A percentile compares a stretch with the other conserved stretches of the same genome.
These are phyloP conservation scores for Patella pellucida DNA, from an alignment of 2,888 invertebrate genomes.

Conservation along the genomic window DNA sequence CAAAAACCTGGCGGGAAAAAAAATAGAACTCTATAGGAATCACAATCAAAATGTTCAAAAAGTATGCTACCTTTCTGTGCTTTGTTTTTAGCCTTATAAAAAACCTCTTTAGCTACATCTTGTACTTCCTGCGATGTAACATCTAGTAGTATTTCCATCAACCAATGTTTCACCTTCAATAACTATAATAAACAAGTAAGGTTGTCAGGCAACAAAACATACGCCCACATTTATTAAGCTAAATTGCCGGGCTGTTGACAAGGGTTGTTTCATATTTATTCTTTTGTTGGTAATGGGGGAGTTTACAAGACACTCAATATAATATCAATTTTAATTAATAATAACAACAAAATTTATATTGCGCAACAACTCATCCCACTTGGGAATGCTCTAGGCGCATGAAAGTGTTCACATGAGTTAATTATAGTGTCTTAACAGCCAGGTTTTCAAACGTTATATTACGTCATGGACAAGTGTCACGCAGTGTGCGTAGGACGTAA, in stretches of 20 bases:
- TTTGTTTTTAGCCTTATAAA: conserved; percentile 77
- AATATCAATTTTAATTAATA: too few relatives aligned
- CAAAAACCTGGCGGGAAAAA: not conserved
- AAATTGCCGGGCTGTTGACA: not conserved
- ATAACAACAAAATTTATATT: too few relatives aligned
- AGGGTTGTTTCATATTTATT: not conserved
- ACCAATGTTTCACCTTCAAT: conserved; percentile 86
- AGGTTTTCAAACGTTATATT: too few relatives aligned
- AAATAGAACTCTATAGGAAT: not conserved
- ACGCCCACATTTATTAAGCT: not conserved
- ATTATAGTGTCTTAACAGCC: too few relatives aligned
- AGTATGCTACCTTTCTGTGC: conserved; percentile 65
- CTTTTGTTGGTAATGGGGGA: not conserved
- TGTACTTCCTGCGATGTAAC: conserved; percentile 93
- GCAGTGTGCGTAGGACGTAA: too few relatives aligned
- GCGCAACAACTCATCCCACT: too few relatives aligned
- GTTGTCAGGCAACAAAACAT: too few relatives aligned
- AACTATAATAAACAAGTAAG: conserved; percentile 73
- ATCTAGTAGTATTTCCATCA: conserved; percentile 94
- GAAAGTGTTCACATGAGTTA: too few relatives aligned
- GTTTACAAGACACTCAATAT: too few relatives aligned
- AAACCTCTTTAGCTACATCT: conserved; percentile 86
- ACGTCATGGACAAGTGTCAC: too few relatives aligned
- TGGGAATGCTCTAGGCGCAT: too few relatives aligned
- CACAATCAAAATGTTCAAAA: conserved; percentile 8